These are phyloP conservation scores for Lasioglossum calceatum DNA, from an alignment of 2,888 invertebrate species.

Conservation along the genomic window DNA sequence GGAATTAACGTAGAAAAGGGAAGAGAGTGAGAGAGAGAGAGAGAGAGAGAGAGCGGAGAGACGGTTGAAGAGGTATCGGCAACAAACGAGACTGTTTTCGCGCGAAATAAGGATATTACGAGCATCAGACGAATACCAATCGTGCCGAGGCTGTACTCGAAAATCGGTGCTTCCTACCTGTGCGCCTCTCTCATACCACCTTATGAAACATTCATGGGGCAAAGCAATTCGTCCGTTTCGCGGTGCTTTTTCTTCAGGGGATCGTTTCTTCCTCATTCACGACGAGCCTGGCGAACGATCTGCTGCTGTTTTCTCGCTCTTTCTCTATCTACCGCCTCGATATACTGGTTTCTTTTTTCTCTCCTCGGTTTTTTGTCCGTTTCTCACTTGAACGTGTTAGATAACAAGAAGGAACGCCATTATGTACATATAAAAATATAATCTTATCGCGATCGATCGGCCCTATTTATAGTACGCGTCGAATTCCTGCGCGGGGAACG, in stretches of 20 bases:
- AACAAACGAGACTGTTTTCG: constrained; percentile 10
- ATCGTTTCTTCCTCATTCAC: constrained; percentile 16
- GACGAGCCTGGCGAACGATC: not conserved
- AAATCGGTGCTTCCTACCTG: constrained; percentile 49
- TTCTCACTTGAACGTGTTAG: constrained; percentile 68
- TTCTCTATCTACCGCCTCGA: constrained; percentile 25
- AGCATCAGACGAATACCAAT: constrained; percentile 44
- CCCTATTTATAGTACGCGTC: constrained; percentile 70
- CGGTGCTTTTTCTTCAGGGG: constrained; percentile 9
- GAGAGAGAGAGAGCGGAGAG: not conserved
- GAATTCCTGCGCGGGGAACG: not conserved
- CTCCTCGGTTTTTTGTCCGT: constrained; percentile 28
- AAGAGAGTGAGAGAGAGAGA: not conserved
- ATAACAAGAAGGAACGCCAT: constrained; percentile 82
- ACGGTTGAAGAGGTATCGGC: not conserved
- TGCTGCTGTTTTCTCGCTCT: not conserved
- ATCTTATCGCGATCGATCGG: constrained; percentile 78
- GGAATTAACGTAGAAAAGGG: not conserved
- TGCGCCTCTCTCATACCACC: constrained; percentile 12
- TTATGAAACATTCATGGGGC: constrained; percentile 48
- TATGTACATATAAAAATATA: constrained; percentile 83
- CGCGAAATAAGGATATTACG: constrained; percentile 1
- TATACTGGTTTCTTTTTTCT: not conserved
- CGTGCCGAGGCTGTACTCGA: constrained; percentile 30
- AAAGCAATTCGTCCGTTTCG: constrained; percentile 40